Percentiles rank a stretch among this genome's conserved stretches.
Evolutionary conservation across 2,888 invertebrate species (phyloP).

Genomic region (Trachelus stipa): DNA sequence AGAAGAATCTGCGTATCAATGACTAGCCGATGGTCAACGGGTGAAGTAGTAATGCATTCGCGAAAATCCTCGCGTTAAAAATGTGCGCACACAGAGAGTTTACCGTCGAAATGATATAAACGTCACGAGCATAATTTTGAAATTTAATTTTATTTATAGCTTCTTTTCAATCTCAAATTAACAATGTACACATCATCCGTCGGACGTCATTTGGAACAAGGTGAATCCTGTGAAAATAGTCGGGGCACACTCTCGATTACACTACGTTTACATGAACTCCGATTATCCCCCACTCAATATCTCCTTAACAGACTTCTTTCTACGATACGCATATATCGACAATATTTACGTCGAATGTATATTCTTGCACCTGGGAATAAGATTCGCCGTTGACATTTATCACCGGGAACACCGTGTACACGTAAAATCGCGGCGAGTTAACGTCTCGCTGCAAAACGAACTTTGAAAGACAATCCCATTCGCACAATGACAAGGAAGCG

Average conservation of each 20-base stretch:
- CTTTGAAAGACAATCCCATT: not conserved
- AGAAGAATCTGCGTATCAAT: not conserved
- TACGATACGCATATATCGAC: not conserved
- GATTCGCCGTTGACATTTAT: not conserved
- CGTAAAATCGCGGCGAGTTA: not conserved
- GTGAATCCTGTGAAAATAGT: not conserved
- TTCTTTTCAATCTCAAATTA: conserved; percentile 7
- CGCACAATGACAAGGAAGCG: conserved; percentile 3
- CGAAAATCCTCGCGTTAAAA: not conserved
- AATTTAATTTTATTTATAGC: conserved; percentile 8
- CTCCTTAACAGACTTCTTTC: not conserved
- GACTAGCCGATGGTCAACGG: not conserved
- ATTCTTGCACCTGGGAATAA: not conserved
- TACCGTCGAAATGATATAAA: not conserved
- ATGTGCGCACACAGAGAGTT: not conserved
- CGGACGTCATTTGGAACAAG: not conserved
- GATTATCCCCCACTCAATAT: not conserved
- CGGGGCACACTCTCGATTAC: not conserved
- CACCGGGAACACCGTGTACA: not conserved
- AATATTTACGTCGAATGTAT: not conserved
- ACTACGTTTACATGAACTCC: not conserved
- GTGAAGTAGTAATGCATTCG: not conserved
- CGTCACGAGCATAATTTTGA: conserved; percentile 2
- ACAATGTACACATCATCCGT: conserved; percentile 5
- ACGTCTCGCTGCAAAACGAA: not conserved